A percentile compares a stretch with the other conserved stretches of the same genome.
These are phyloP conservation scores for Philonicus albiceps DNA, from an alignment of 2,888 invertebrate species.

Conservation along the genomic window DNA sequence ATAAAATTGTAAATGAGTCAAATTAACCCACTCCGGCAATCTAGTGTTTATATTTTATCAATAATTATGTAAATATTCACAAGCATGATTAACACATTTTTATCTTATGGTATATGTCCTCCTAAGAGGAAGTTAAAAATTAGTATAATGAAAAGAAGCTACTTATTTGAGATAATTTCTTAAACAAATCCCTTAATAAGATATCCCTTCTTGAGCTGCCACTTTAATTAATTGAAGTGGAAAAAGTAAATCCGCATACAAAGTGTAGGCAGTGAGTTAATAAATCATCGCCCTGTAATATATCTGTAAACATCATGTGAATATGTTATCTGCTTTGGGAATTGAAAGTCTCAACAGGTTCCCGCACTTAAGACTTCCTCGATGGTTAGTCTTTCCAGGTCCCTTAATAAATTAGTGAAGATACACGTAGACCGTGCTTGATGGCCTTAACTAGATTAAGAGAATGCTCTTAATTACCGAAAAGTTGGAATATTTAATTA, in stretches of 20 bases:
- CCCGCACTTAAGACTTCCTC: slow-evolving; percentile 46
- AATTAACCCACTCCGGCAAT: too few relatives aligned
- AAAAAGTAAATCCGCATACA: slow-evolving; percentile 15
- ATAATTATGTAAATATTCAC: too few relatives aligned
- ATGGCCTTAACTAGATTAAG: slow-evolving; percentile 44
- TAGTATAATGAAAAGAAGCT: too few relatives aligned
- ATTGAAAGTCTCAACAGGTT: slow-evolving; percentile 49
- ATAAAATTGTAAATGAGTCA: too few relatives aligned
- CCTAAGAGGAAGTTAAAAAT: too few relatives aligned
- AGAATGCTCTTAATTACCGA: slow-evolving; percentile 36
- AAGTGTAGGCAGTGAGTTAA: slow-evolving; percentile 10
- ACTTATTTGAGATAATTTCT: not conserved
- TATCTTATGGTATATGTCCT: too few relatives aligned
- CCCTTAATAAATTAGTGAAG: slow-evolving; percentile 41
- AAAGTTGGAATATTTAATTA: slow-evolving; percentile 7
- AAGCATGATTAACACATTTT: too few relatives aligned
- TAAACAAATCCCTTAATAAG: not conserved
- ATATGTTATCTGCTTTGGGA: slow-evolving; percentile 49
- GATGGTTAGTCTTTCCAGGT: slow-evolving; percentile 2
- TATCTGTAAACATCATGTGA: slow-evolving; percentile 48
- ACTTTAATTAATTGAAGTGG: slow-evolving; percentile 31
- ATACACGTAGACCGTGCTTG: slow-evolving; percentile 7
- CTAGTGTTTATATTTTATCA: too few relatives aligned
- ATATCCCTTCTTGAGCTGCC: not conserved
- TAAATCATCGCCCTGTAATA: slow-evolving; percentile 38